A percentile compares a stretch with the other conserved stretches of the same genome.
phyloP scores from a whole-genome alignment of 2,888 invertebrate genomes.

The Bedellia somnulentella region DNA sequence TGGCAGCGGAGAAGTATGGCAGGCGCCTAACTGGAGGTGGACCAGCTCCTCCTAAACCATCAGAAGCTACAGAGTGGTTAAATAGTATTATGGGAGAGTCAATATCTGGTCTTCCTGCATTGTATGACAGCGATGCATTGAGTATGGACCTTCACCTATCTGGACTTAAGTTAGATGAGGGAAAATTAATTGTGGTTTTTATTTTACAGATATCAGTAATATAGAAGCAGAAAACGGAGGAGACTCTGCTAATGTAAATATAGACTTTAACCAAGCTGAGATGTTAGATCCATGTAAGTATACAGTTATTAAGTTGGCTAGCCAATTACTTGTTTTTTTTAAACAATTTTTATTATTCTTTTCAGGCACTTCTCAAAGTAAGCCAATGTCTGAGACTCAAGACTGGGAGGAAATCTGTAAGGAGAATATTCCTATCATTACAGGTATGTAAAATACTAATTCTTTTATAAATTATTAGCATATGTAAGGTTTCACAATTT shows the following conservation, averaged over 20 bases:
- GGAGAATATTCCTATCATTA: conserved; percentile 1
- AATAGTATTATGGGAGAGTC: no score
- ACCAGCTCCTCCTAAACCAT: no score
- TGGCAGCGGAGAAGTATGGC: no score
- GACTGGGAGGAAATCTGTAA: conserved; percentile 1
- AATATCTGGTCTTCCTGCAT: no score
- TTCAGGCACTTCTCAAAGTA: not conserved
- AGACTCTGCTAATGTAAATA: conserved; percentile 1
- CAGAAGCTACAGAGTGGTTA: no score
- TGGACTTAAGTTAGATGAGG: not conserved
- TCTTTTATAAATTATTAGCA: not conserved
- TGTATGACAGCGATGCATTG: conserved; percentile 1
- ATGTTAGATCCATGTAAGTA: not conserved
- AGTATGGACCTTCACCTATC: conserved; percentile 1
- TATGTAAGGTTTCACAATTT: conserved; percentile 2
- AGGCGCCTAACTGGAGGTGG: no score
- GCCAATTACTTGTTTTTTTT: not conserved
- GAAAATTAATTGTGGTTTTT: conserved; percentile 1
- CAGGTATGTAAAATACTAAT: conserved; percentile 1
- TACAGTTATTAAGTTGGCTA: not conserved
- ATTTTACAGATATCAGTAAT: not conserved
- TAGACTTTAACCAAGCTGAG: not conserved
- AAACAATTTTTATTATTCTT: no score
- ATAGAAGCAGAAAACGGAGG: not conserved
- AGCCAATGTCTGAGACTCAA: not conserved